These are phyloP conservation scores for Chalcis sispes DNA, from an alignment of 2,888 invertebrate species.

Conservation along the genomic window DNA sequence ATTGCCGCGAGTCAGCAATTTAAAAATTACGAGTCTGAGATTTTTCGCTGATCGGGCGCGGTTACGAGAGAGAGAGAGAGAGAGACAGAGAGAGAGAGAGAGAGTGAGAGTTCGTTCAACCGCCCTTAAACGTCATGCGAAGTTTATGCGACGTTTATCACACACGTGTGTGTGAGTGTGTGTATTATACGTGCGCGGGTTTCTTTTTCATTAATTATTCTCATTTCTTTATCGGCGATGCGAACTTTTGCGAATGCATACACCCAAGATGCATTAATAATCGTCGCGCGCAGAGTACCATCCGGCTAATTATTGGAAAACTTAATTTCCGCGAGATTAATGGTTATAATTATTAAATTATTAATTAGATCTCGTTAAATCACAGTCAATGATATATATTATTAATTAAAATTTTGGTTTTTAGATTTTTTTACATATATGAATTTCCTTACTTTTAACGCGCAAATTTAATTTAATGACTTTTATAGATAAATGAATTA, in stretches of 20 bases:
- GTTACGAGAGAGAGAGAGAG: too few species aligned
- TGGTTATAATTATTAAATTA: constrained; percentile 14
- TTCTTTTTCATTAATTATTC: too few species aligned
- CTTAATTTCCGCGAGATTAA: constrained; percentile 11
- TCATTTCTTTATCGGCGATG: too few species aligned
- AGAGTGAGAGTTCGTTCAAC: constrained; percentile 23
- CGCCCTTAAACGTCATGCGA: neutral
- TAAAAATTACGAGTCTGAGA: constrained; percentile 28
- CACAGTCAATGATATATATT: constrained; percentile 5
- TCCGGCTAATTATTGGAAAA: neutral
- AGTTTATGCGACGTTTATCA: neutral
- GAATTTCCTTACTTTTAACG: too few species aligned
- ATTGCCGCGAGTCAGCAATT: constrained; percentile 29
- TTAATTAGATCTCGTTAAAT: constrained; percentile 9
- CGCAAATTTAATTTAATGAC: too few species aligned
- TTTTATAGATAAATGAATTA: too few species aligned
- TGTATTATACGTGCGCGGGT: neutral
- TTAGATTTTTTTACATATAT: too few species aligned
- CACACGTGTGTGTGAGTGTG: neutral
- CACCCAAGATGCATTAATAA: too few species aligned
- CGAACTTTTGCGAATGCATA: too few species aligned
- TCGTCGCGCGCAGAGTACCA: neutral
- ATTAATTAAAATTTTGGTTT: constrained; percentile 22
- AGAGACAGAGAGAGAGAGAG: too few species aligned
- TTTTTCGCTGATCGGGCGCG: constrained; percentile 14